Base-by-base conservation (phyloP, 2,113 vertebrate genomes). In the Castor canadensis region DNA sequence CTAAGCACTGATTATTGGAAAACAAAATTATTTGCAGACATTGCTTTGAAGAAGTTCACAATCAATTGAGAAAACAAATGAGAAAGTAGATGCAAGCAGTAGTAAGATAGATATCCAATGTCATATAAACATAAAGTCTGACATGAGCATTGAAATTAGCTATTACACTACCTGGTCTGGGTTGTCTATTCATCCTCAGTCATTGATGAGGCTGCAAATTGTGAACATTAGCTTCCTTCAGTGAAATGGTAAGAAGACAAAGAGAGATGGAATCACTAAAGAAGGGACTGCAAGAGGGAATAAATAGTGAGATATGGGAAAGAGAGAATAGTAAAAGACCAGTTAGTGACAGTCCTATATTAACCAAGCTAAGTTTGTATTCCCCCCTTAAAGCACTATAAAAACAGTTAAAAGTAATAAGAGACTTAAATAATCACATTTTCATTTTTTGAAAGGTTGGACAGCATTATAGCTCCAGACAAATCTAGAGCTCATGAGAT, bases 131-230 rank as follows among this genome's bases (percentile, higher is more conserved):
- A 52, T 5, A 32, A 1, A 24, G 13, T 38, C 12, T 49, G 20
- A 43, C 6, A 47, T 10, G 17, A 43, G 3, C 24, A 22, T 8
- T 2, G n/a, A 56, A 3, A 66, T 5, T 6, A 82, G 22, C 12
- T 72, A 17, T 20, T 86, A 64, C 66, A 52, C 9, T 73, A 66
- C 6, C 17, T 43, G 26, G 9, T 47, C 32, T 69, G 32, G 1
- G 19, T 49, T n/a, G 28, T 26, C 0, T 30, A 24, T n/a, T 20
- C 40, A 62, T 49, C 5, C 26, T 54, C 47, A 73, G 4, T 2
- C 47, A 84, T 0, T 76, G 35, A 76, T 3, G 54, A 75, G 15
- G 5, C 1, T 45, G 9, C 5, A 6, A 47, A 56, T 1, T 3
- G 1, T 56, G 69, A 28, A 49, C n/a, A 9, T 32, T 60, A 32